Evolutionary conservation across 1,140 invertebrate genomes (phyloP), one percentile per base, ranked within the genome.

Genomic region (Cryptotermes secundus): DNA sequence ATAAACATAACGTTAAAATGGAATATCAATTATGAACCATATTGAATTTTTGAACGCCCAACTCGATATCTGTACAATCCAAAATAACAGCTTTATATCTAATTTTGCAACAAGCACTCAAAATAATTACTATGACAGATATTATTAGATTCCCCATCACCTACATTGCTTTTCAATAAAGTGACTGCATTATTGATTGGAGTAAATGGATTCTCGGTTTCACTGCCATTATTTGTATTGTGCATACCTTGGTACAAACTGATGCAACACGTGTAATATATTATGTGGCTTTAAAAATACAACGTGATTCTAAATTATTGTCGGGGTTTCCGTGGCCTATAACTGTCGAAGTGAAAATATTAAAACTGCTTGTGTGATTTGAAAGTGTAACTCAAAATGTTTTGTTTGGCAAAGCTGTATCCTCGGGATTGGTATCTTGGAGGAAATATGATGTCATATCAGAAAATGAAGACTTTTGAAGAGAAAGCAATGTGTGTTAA

Each of bases 81-180:
- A 72, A 72, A 72, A 72, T 72, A 72, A 72, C 59, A 72, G 59
- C 3, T 72, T 72, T 72, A 14, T 72, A 72, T 72, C 59, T 72
- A 72, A 72, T 72, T 72, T 72, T 72, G 31, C 26, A 31, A 26
- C 59, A 72, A 31, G 59, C 59, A 72, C 59, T 72, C 59, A 72
- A 72, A 72, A 72, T 72, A 72, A 72, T 72, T 72, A 72, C 59
- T 72, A 14, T n/a, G 26, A 72, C 59, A 31, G 59, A 31, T n/a
- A n/a, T 72, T 72, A 72, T 72, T 72, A 72, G 59, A 72, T 72
- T 72, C 26, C 31, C n/a, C 14, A 14, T n/a, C 0, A 72, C 26
- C 59, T 6, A 31, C 59, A 72, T 31, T 72, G 59, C 59, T 72
- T n/a, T 72, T 72, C n/a, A 72, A 72, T 72, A 72, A 31, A 72